A percentile compares a stretch with the other conserved stretches of the same genome.
Evolutionary conservation across 2,113 vertebrate species (phyloP).

Genomic region (Mugil cephalus): DNA sequence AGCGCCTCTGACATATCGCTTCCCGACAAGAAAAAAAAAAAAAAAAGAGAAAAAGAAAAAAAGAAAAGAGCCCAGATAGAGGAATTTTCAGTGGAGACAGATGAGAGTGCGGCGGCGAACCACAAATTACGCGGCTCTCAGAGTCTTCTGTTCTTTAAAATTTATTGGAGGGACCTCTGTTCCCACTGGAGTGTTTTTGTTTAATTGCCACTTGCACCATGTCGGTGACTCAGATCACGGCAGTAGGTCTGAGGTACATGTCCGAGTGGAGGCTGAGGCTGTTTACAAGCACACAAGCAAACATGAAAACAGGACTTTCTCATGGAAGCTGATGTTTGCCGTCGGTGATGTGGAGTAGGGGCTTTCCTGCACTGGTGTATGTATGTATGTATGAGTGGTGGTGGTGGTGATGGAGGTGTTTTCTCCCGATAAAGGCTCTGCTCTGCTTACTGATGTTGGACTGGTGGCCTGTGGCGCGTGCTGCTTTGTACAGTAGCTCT

Average conservation of each 20-base stretch:
- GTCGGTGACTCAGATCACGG: not conserved
- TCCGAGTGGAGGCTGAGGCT: no score
- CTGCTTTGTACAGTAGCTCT: constrained; percentile 49
- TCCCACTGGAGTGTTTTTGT: not conserved
- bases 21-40: no score
- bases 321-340: no score
- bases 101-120: constrained; percentile 28
- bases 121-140: constrained; percentile 13
- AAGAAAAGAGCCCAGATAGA: constrained; percentile 38
- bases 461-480: constrained; percentile 41
- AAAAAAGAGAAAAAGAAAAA: no score
- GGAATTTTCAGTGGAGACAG: no score
- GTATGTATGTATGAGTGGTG: constrained; percentile 18
- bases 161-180: not conserved
- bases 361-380: not conserved
- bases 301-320: no score
- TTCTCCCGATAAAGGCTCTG: constrained; percentile 13
- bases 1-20: constrained; percentile 56
- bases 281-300: no score
- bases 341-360: not conserved
- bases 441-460: constrained; percentile 51
- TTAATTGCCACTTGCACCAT: constrained; percentile 11
- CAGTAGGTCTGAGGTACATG: not conserved
- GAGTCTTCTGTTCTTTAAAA: constrained; percentile 8
- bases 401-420: not conserved